A percentile compares a stretch with the other conserved stretches of the same genome.
Evolutionary conservation across 2,888 invertebrate genomes (phyloP).

Genomic region (Girardia tigrina): DNA sequence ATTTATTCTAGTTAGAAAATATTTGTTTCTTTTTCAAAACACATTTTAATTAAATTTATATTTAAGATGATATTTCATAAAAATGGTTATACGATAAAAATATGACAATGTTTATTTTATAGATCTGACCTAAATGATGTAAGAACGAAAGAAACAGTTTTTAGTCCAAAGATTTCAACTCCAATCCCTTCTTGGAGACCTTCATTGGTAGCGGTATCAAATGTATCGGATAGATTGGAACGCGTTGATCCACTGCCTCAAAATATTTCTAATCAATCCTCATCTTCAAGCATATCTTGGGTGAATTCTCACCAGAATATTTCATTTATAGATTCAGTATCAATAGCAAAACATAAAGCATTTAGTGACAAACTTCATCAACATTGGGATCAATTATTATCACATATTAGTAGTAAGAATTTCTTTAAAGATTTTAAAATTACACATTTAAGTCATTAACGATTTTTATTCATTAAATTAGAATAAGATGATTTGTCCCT

Average conservation of each 20-base stretch:
- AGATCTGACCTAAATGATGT: background rate
- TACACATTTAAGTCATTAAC: too few relatives aligned
- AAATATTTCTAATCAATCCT: background rate
- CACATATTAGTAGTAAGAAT: slow-evolving; percentile 8
- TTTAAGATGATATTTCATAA: too few relatives aligned
- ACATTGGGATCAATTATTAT: slow-evolving; percentile 7
- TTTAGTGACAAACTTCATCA: background rate
- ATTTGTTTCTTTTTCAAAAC: too few relatives aligned
- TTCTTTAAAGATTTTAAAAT: too few relatives aligned
- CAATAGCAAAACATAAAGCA: background rate
- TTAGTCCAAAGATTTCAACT: background rate
- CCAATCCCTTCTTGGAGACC: background rate
- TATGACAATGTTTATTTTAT: background rate
- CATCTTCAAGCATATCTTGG: background rate
- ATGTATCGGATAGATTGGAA: background rate
- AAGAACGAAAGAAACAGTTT: background rate
- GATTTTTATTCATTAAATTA: too few relatives aligned
- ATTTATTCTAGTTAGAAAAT: too few relatives aligned
- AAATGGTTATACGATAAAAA: too few relatives aligned
- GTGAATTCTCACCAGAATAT: slow-evolving; percentile 9
- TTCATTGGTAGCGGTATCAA: background rate
- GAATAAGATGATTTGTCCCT: too few relatives aligned
- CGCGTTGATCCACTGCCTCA: background rate
- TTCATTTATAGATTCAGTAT: background rate
- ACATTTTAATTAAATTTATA: too few relatives aligned